phyloP scores from a whole-genome alignment of 2,113 vertebrate genomes.

The Otolemur garnettii region DNA sequence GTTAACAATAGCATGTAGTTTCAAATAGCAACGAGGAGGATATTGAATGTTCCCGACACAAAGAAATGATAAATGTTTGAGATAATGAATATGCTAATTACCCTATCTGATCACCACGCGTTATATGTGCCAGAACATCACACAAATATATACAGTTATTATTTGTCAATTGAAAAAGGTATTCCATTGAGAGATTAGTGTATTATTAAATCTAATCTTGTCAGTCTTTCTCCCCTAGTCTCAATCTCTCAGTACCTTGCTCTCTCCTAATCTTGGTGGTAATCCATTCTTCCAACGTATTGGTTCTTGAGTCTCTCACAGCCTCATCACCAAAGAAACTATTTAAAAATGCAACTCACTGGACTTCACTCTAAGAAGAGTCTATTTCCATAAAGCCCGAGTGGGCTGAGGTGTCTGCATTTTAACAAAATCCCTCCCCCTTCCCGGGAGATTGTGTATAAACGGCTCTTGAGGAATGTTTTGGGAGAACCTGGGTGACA shows the following conservation, averaged over 20 bases:
- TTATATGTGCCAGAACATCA: no score
- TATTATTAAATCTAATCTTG: slow-evolving; percentile 31
- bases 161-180: background rate
- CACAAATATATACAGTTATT: no score
- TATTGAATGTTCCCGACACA: no score
- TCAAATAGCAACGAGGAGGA: no score
- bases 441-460: background rate
- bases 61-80: no score
- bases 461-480: background rate
- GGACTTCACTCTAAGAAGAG: background rate
- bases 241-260: background rate
- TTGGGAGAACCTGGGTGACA: background rate
- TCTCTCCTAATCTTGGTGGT: background rate
- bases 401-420: background rate
- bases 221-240: background rate
- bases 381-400: slow-evolving; percentile 3
- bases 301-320: background rate
- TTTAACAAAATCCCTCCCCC: background rate
- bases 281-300: background rate
- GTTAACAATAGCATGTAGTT: no score
- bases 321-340: background rate
- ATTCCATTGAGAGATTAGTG: background rate
- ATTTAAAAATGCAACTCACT: background rate
- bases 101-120: no score
- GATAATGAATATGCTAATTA: no score